These are phyloP conservation scores for Papilio protenor DNA, from an alignment of 2,888 invertebrate genomes.

Conservation along the genomic window DNA sequence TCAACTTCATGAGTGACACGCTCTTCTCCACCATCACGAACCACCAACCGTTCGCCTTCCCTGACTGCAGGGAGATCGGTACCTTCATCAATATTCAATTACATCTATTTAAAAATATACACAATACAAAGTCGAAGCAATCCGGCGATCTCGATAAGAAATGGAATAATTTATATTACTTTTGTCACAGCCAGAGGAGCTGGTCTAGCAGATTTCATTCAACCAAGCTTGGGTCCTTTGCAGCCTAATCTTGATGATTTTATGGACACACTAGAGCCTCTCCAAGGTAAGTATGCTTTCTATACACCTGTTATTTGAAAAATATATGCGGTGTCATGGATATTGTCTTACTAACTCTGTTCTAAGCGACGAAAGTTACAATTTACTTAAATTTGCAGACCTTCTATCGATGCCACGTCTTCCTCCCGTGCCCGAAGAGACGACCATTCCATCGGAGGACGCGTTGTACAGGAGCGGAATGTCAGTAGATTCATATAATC, in stretches of 20 bases:
- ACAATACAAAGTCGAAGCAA: constrained; percentile 13
- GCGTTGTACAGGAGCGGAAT: constrained; percentile 77
- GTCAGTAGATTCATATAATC: constrained; percentile 72
- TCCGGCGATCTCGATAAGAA: constrained; percentile 3
- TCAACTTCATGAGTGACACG: constrained; percentile 95
- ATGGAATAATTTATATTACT: constrained; percentile 40
- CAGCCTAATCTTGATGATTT: constrained; percentile 98
- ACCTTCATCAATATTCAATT: constrained; percentile 50
- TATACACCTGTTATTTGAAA: constrained; percentile 1
- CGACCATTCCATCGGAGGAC: constrained; percentile 78
- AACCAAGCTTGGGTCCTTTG: constrained; percentile 97
- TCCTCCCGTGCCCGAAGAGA: constrained; percentile 86
- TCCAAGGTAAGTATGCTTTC: constrained; percentile 86
- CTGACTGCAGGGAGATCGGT: constrained; percentile 98
- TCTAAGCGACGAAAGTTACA: neutral
- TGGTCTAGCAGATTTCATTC: constrained; percentile 97
- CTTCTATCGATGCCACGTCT: constrained; percentile 77
- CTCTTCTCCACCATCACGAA: constrained; percentile 93
- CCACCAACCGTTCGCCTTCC: constrained; percentile 97
- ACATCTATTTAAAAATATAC: constrained; percentile 33
- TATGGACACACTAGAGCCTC: constrained; percentile 94
- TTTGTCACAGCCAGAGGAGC: constrained; percentile 88
- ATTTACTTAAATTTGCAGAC: constrained; percentile 57
- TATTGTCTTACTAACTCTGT: neutral
- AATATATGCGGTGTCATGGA: neutral